Base-by-base conservation (phyloP, 2,797 vertebrate species). In the Lycodopsis pacificus region DNA sequence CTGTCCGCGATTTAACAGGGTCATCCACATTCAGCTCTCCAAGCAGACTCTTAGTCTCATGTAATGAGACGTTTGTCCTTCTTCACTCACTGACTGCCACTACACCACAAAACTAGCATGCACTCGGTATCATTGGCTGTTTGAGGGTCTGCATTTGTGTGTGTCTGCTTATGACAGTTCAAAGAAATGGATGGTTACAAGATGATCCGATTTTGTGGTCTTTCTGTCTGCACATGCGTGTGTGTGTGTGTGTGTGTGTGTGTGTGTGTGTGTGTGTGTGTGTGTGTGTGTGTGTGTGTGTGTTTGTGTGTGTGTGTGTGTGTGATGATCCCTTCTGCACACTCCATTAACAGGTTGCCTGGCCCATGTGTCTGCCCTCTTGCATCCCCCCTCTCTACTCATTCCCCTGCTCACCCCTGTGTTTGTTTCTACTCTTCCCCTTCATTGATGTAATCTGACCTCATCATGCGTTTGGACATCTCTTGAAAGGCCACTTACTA, bases 391-490 rank as follows among this genome's bases (percentile, higher is more conserved):
- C 38, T 78, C 49, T 80, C 40, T 71, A 48, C 59, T 82, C 73
- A 79, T 79, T 77, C 53, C 32, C 34, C 71, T 56, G 34, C 70
- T 81, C 65, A 59, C 57, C 59, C 48, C 40, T 54, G 53, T 79
- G 80, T 88, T 80, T 90, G 59, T 82, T 77, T 87, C 82, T 68
- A 38, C 59, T 80, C 58, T 76, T 78, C 77, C 17, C 61, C 74
- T 84, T 76, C 83, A 80, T 77, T 84, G 86, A 89, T 86, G 73
- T 86, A 88, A 91, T 93, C 86, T 87, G 79, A 90, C 89, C 76
- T 87, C 80, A 88, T 92, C 87, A 81, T 85, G 62, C 3, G 58
- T 85, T 91, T 80, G 73, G 88, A 84, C 89, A 86, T 88, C 67
- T 87, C 85, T 85, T 88, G 51, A 90, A 91, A 88, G 79, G 82